phyloP scores from a whole-genome alignment of 1,140 invertebrate species.

The Caerostris extrusa region DNA sequence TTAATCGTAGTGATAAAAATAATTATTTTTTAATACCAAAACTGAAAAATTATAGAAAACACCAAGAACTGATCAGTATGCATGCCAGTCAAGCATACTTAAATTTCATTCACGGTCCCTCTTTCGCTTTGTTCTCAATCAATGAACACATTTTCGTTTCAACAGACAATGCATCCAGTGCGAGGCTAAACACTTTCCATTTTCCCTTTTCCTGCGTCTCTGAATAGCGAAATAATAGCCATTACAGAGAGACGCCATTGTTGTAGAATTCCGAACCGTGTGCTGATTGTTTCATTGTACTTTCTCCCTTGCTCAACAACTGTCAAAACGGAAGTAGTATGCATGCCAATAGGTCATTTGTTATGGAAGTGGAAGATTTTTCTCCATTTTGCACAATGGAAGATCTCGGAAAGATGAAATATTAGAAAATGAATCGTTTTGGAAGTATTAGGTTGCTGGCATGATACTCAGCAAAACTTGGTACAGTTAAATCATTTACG shows the following conservation, averaged over 20 bases:
- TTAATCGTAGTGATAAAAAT: neutral
- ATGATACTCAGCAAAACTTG: neutral
- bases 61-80: neutral
- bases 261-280: neutral
- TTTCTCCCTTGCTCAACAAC: neutral
- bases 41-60: neutral
- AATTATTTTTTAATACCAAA: neutral
- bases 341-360: conserved; percentile 38
- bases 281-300: conserved; percentile 13
- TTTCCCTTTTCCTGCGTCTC: conserved; percentile 8
- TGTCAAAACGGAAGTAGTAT: neutral
- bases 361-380: conserved; percentile 16
- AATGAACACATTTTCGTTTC: neutral
- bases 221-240: conserved; percentile 35
- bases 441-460: neutral
- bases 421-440: neutral
- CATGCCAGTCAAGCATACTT: conserved; percentile 17
- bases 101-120: neutral
- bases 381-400: neutral
- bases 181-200: conserved; percentile 5
- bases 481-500: too few relatives aligned
- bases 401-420: neutral
- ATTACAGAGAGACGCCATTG: conserved; percentile 1
- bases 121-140: neutral
- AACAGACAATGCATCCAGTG: neutral